Conservation (phyloP, 2,797 vertebrate species). For the Vultur gryphus region DNA sequence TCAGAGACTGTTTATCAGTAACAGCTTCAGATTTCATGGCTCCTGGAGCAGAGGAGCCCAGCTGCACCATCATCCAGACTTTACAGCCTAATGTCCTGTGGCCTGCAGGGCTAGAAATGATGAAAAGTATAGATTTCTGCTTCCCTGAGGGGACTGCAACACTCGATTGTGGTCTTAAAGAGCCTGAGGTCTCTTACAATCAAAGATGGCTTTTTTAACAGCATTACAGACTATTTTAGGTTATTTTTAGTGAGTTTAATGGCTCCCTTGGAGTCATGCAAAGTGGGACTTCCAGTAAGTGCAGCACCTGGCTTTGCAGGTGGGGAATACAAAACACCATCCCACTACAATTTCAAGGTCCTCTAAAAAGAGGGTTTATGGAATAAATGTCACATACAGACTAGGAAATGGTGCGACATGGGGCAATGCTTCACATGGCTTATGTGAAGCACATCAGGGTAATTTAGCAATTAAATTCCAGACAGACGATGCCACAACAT, state of each 20-base stretch:
- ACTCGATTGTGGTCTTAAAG: background rate
- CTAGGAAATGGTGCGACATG: background rate
- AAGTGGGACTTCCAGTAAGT: background rate
- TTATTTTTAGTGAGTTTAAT: background rate
- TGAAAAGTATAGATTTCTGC: conserved; percentile 3
- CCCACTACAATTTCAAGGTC: background rate
- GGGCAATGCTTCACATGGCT: background rate
- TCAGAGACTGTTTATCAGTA: background rate
- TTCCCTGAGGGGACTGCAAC: background rate
- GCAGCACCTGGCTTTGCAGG: background rate
- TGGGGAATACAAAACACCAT: background rate
- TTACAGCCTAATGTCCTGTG: background rate
- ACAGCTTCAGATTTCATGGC: background rate
- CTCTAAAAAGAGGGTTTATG: background rate
- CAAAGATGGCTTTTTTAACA: background rate
- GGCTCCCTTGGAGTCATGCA: background rate
- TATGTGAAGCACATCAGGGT: background rate
- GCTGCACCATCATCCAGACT: background rate
- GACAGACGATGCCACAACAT: background rate
- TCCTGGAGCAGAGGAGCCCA: conserved; percentile 4
- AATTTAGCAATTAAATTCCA: background rate
- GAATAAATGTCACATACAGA: background rate
- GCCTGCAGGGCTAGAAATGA: background rate
- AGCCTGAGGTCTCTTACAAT: background rate
- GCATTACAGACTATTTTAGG: background rate